These are phyloP conservation scores for Nasua narica DNA, from an alignment of 2,797 vertebrate species.

Conservation along the genomic window DNA sequence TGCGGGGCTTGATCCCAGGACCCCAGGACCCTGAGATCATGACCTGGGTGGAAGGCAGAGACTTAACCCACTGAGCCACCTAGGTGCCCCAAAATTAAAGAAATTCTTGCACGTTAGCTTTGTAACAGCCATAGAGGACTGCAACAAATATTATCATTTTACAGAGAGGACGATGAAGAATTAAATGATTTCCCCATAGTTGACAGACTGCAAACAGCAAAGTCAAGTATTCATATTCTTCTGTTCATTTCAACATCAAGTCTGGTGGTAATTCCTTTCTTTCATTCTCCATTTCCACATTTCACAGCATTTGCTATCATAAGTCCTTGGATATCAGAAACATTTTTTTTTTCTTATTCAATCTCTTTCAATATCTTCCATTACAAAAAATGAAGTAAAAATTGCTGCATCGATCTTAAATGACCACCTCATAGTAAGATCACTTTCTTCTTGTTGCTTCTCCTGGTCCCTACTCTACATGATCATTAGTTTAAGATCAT, in stretches of 20 bases:
- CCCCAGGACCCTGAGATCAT: no score
- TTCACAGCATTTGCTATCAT: background rate
- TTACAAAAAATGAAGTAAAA: background rate
- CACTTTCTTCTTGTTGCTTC: background rate
- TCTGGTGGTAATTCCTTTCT: background rate
- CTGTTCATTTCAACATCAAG: background rate
- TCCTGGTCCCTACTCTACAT: background rate
- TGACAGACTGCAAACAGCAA: background rate
- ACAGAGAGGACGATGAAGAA: background rate
- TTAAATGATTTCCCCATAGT: background rate
- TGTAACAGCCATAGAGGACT: background rate
- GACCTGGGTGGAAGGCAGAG: no score
- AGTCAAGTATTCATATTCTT: background rate
- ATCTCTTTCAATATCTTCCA: background rate
- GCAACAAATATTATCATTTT: background rate
- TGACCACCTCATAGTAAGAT: background rate
- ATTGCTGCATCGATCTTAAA: background rate
- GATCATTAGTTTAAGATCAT: background rate
- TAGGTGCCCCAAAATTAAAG: constrained; percentile 30
- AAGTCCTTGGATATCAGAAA: background rate
- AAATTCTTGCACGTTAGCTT: background rate
- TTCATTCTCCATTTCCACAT: background rate
- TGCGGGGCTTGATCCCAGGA: no score
- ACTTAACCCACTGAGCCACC: no score
- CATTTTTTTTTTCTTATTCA: background rate